Conservation (phyloP, 1,140 invertebrate genomes). For the Papilio glaucus region DNA sequence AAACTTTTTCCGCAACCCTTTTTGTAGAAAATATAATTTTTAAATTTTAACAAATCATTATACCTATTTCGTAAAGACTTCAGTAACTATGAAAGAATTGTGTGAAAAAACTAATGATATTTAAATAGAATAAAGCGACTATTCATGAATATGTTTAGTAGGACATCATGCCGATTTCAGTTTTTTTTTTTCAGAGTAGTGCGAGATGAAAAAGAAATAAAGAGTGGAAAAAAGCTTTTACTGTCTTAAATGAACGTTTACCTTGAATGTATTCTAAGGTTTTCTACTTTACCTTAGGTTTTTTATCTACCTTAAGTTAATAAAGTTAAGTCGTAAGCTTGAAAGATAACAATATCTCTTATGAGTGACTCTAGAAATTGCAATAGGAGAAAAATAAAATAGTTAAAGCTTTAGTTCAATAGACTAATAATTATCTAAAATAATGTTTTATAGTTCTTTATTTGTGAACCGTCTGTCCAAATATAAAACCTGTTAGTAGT, state of each 20-base stretch:
- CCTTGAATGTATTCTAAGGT: neutral
- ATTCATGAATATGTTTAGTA: neutral
- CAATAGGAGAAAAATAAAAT: too few species aligned
- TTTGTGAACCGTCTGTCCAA: too few species aligned
- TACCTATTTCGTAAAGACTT: neutral
- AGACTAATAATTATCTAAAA: too few species aligned
- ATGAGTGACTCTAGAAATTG: too few species aligned
- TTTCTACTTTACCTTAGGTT: too few species aligned
- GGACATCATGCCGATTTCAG: conserved; percentile 3
- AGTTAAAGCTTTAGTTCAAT: too few species aligned
- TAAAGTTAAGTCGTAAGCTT: too few species aligned
- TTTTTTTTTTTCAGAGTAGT: neutral
- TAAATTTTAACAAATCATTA: neutral
- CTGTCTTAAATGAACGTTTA: neutral
- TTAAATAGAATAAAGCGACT: neutral
- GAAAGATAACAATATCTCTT: too few species aligned
- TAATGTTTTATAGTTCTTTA: too few species aligned
- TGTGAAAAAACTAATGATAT: neutral
- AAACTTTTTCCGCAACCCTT: too few species aligned
- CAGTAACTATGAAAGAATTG: neutral
- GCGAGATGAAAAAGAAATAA: neutral
- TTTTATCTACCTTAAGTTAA: too few species aligned
- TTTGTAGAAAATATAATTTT: neutral
- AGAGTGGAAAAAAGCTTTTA: neutral
- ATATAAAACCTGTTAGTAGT: too few species aligned